Evolutionary conservation across 2,888 invertebrate species (phyloP), one percentile per base, ranked within the genome.

Genomic region (Meliscaeva auricollis): DNA sequence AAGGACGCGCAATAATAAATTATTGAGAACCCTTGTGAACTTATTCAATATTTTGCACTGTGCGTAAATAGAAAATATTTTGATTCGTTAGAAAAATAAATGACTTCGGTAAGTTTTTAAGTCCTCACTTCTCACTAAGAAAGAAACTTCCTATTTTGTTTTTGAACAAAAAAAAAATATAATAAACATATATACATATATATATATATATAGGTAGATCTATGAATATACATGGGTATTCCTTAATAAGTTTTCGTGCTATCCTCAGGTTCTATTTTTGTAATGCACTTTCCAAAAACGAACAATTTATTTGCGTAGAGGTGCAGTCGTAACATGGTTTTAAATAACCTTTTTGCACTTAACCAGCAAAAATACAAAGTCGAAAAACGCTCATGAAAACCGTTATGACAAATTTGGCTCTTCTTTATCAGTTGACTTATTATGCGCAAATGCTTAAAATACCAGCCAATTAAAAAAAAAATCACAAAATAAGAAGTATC

Each of bases 81-180:
- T 6, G 30, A 38, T 62, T 73, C 15, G 54, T 62, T 52, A 60
- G 30, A 17, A 32, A 32, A 46, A 50, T 68, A 73, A 74, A 74
- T 78, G 83, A 74, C 78, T 54, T 83, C 74, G 77, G 83, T 83
- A 78, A 83, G 83, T 83, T 64, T 44, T 13, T 1, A 44, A 41
- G 20, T 6, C n/a, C 20, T 11, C 2, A 41, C 7, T 15, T n/a
- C 9, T 9, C 7, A 38, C 2, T 38, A 38, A 13, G 9, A 26
- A 13, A 56, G 5, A 35, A 38, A 20, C 7, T 3, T 38, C 7
- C 17, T 35, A 9, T 58, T 58, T 58, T 66, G 11, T 38, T 30
- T 32, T 50, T 35, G 17, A 35, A 35, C 26, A 13, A 22, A 15
- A 35, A 32, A 15, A 11, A 15, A 9, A 26, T 9, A 38, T 38